Evolutionary conservation across 2,113 vertebrate genomes (phyloP).

Genomic region (Steatornis caripensis): DNA sequence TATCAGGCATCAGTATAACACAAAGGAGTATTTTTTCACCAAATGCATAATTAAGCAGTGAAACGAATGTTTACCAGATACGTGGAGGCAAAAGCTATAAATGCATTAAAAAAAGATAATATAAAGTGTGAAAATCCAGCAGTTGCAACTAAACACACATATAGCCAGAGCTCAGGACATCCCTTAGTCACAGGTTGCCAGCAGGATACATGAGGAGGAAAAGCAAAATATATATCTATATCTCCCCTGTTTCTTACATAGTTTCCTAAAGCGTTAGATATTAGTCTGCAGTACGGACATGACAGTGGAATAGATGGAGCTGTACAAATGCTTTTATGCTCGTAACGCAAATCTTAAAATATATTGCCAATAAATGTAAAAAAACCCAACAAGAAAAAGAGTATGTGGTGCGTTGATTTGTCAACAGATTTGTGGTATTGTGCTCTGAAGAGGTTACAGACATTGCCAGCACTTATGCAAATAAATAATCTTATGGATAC

Average conservation of each 20-base stretch:
- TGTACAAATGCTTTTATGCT: neutral
- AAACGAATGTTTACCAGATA: neutral
- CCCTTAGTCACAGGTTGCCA: neutral
- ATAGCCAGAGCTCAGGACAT: neutral
- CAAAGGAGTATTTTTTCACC: neutral
- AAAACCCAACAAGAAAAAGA: neutral
- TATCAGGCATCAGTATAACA: fast-evolving
- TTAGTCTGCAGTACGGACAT: neutral
- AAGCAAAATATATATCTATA: neutral
- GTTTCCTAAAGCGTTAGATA: neutral
- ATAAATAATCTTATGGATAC: neutral
- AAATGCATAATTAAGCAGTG: neutral
- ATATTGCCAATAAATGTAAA: neutral
- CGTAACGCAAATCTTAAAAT: neutral
- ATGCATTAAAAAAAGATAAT: neutral
- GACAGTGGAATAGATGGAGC: neutral
- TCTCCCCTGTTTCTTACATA: neutral
- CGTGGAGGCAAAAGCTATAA: neutral
- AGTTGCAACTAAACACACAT: neutral
- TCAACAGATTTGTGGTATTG: neutral
- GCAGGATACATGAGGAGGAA: neutral
- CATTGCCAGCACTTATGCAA: neutral
- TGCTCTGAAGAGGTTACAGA: neutral
- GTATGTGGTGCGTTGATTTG: neutral
- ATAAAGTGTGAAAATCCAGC: neutral